Base-by-base conservation (phyloP, 2,888 invertebrate genomes). In the Pheosia tremula region DNA sequence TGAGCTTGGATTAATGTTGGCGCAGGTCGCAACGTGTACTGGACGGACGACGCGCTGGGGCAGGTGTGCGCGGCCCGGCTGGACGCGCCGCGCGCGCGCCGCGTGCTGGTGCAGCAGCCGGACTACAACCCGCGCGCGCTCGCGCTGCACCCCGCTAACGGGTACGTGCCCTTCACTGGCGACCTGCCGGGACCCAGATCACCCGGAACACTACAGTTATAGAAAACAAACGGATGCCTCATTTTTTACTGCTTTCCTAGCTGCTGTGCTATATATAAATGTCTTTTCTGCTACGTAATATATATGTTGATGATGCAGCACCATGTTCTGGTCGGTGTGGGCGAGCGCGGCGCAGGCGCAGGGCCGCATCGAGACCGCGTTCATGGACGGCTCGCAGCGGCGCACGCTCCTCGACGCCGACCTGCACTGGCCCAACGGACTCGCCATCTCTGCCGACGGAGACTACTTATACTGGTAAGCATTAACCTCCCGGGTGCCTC, bases 261-360 rank as follows among this genome's bases (percentile, higher is more conserved):
- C 24, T 50, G 4, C 13, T 49, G 13, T 49, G n/a, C 43, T 45
- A 9, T 45, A 39, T 45, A 45, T 9, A 7, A 24, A n/a, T 11
- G 8, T 13, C 36, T 9, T 41, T 47, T 50, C 9, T 24, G 13
- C 9, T 11, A 4, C 39, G 0, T n/a, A 8, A 11, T 5, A 10
- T 43, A 13, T 10, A 36, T 41, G 11, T 36, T 38, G 36, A 43
- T 13, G 13, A 57, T 45, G 53, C 79, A 94, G 94, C 39, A 81
- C 94, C 43, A 95, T 98, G 95, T 98, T 96, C 90, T 98, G 97
- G 97, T 93, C 96, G 1, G 95, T 96, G 82, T 97, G 97, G 96
- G 93, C 94, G 38, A 86, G 88, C 72, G 72, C 85, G 80, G 67
- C 60, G 74, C 74, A 11, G 79, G 84, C 59, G 85, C 63, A 84